Evolutionary conservation across 2,797 vertebrate species (phyloP), one percentile per base, ranked within the genome.

Genomic region (Gambusia yucatana): DNA sequence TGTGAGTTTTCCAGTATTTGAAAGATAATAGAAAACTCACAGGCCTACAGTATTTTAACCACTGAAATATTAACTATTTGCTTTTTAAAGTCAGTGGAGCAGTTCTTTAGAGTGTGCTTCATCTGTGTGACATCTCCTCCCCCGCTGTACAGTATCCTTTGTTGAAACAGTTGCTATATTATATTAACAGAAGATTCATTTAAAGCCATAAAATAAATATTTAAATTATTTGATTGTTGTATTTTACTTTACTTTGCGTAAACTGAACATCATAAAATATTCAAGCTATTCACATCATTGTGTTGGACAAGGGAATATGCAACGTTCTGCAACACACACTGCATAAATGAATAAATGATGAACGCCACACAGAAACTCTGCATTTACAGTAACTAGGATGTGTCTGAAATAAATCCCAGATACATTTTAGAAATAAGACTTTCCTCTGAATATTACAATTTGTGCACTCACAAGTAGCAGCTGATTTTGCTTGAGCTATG

Each of bases 141-240:
- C 72, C 50, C 1, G 48, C 76, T 82, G 11, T 75, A 72, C 39
- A 71, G 61, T 69, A 61, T 80, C 44, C 71, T 73, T 46, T 52
- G 80, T 86, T 79, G 70, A 71, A 85, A 46, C 16, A 39, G 61
- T 84, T 81, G 73, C 82, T 82, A 36, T 50, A 81, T 86, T 47
- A 80, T 77, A 83, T 79, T 55, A 84, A 74, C 50, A 77, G 44
- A 77, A 81, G 65, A 59, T 78, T 73, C 1, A 83, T 83, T 88
- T 46, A 41, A 90, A 92, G 86, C 87, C 91, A 92, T 92, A 87
- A 55, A 93, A 89, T 93, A 93, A 92, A 92, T 55, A 83, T 87
- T 43, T 85, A 47, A 82, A 72, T 92, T 90, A 57, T 84, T 88
- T 82, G 78, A 79, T 1, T 63, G 70, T 81, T 4, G 52, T 75